Base-by-base conservation (phyloP, 2,888 invertebrate species). In the Pyrocoelia pectoralis region DNA sequence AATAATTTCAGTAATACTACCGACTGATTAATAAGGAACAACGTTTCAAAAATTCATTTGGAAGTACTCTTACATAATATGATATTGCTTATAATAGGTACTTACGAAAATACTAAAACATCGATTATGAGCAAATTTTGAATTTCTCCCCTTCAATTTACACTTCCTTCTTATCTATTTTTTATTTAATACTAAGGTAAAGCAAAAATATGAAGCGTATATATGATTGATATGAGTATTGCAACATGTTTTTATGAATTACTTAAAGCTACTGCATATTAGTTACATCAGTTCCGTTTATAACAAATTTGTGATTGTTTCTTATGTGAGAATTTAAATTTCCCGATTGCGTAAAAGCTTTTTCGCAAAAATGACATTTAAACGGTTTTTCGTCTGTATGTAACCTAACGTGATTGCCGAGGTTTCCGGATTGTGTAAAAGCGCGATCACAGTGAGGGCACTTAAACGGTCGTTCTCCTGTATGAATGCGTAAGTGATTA, bases 341-440 rank as follows among this genome's bases (percentile, higher is more conserved):
- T 8, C 81, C 81, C 2, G 80, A 80, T 66, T 81, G 81, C 3
- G 80, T 79, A 61, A 81, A 81, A 0, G 80, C 80, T 66, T 79
- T 79, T 29, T 80, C 79, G 66, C 81, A 81, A 72, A 80, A 78
- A 69, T 81, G 80, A 63, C 81, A 81, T 66, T 79, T 77, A 67
- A 81, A 81, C 8, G 81, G 81, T 71, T 81, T 81, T 56, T 80
- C 79, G 66, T 80, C 80, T 1, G 79, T 78, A 57, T 81, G 81
- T 12, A 81, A 72, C 50, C 81, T 70, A 57, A 81, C 79, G 63
- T 81, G 81, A 72, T 81, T 81, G 65, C 76, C 78, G 8, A 81
- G 67, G 68, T 81, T 81, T 10, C 81, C 81, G 10, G 81, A 80
- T 67, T 81, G 81, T 9, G 80, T 80, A 59, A 81, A 81, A n/a